phyloP scores from a whole-genome alignment of 1,140 invertebrate genomes.

The Magallana gigas region DNA sequence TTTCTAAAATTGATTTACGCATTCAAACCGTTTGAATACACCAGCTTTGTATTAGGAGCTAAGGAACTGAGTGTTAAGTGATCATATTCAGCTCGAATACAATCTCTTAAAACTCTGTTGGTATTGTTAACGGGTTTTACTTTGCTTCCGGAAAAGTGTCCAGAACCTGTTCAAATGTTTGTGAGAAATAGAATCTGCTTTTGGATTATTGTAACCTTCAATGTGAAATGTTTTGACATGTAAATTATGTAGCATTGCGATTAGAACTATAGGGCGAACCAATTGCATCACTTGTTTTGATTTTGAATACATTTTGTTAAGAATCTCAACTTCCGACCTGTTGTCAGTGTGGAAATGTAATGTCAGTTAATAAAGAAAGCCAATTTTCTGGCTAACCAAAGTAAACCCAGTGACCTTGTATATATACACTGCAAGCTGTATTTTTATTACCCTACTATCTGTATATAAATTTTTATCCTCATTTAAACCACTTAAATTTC shows the following conservation, averaged over 20 bases:
- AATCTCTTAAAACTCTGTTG: neutral
- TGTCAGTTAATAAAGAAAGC: too few species aligned
- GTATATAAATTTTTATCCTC: neutral
- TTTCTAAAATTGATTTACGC: neutral
- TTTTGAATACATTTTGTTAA: constrained; percentile 43
- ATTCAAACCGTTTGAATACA: neutral
- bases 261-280: neutral
- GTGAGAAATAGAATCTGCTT: constrained; percentile 42
- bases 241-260: neutral
- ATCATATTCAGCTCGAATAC: neutral
- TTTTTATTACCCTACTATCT: constrained; percentile 45
- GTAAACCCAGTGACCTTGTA: neutral
- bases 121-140: neutral
- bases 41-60: neutral
- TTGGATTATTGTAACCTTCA: neutral
- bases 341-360: constrained; percentile 32
- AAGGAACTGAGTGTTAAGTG: neutral
- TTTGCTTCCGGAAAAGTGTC: neutral
- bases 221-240: constrained; percentile 38
- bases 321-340: neutral
- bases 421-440: constrained; percentile 33
- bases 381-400: neutral
- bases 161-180: constrained; percentile 16
- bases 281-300: constrained; percentile 30
- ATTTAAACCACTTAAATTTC: neutral